Conservation (phyloP, 2,113 vertebrate species). For the Sinocyclocheilus rhinocerous region DNA sequence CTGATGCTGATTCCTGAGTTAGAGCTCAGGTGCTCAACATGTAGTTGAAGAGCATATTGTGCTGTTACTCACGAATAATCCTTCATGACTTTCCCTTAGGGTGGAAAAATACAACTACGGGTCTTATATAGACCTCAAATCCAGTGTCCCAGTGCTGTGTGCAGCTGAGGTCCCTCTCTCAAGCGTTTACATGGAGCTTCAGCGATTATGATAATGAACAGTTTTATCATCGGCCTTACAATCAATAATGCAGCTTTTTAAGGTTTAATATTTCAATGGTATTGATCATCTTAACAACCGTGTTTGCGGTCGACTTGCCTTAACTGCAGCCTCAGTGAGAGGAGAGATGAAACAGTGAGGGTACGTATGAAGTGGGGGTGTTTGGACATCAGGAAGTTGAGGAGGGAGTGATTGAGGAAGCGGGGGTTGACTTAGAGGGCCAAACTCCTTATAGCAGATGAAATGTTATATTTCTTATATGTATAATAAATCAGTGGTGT, state of each 20-base stretch:
- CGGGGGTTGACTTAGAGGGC: slow-evolving; percentile 13
- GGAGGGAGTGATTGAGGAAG: slow-evolving; percentile 28
- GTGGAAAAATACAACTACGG: not conserved
- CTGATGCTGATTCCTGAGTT: slow-evolving; percentile 53
- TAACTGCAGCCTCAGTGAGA: slow-evolving; percentile 72
- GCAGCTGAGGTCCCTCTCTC: slow-evolving; percentile 57
- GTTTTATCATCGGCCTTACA: slow-evolving; percentile 91
- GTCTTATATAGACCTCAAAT: not conserved
- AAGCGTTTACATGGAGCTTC: slow-evolving; percentile 72
- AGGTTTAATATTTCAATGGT: slow-evolving; percentile 96
- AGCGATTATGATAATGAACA: slow-evolving; percentile 88
- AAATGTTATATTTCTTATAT: slow-evolving; percentile 38
- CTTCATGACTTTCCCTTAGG: not conserved
- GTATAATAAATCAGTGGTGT: slow-evolving; percentile 29
- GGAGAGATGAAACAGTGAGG: slow-evolving; percentile 20
- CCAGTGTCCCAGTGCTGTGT: slow-evolving; percentile 37
- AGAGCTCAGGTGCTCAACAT: slow-evolving; percentile 31
- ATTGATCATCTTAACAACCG: slow-evolving; percentile 94
- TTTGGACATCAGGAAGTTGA: slow-evolving; percentile 12
- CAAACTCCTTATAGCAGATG: slow-evolving; percentile 37
- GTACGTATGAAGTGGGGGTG: slow-evolving; percentile 25
- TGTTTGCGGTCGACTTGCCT: slow-evolving; percentile 84
- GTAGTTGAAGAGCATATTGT: slow-evolving; percentile 42
- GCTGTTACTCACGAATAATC: slow-evolving; percentile 50
- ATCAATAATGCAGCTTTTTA: slow-evolving; percentile 95